Evolutionary conservation across 2,113 vertebrate species (phyloP).

Genomic region (Etheostoma spectabile): DNA sequence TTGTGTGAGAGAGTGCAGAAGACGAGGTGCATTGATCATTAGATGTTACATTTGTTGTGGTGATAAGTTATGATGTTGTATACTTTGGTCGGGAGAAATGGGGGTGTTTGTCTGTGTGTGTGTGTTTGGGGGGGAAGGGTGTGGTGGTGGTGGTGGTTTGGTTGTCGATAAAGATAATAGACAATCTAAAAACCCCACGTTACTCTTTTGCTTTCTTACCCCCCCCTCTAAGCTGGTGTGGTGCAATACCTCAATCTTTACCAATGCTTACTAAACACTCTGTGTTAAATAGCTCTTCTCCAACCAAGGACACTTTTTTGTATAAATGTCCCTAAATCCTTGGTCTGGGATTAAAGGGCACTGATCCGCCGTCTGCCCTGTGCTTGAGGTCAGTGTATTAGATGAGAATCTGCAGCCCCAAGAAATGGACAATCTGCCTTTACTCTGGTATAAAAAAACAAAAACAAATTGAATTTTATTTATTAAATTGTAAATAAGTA

Average conservation of each 20-base stretch:
- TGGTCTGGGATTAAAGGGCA: constrained; percentile 42
- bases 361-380: constrained; percentile 12
- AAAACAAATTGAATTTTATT: constrained; percentile 84
- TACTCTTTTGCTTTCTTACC: constrained; percentile 45
- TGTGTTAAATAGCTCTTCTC: constrained; percentile 50
- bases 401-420: constrained; percentile 58
- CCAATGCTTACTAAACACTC: constrained; percentile 69
- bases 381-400: constrained; percentile 48
- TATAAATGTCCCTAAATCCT: constrained; percentile 53
- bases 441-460: constrained; percentile 79
- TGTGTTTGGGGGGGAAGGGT: neutral
- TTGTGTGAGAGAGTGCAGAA: constrained; percentile 39
- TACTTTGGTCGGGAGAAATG: constrained; percentile 52
- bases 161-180: constrained; percentile 52
- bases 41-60: constrained; percentile 76
- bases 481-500: constrained; percentile 89
- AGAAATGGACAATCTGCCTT: constrained; percentile 82
- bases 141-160: constrained; percentile 19
- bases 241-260: constrained; percentile 82
- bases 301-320: constrained; percentile 65
- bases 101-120: constrained; percentile 17
- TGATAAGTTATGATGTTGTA: constrained; percentile 75
- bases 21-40: constrained; percentile 56
- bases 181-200: constrained; percentile 59
- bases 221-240: constrained; percentile 66